Base-by-base conservation (phyloP, 2,797 vertebrate species). In the Bothrops alternatus region DNA sequence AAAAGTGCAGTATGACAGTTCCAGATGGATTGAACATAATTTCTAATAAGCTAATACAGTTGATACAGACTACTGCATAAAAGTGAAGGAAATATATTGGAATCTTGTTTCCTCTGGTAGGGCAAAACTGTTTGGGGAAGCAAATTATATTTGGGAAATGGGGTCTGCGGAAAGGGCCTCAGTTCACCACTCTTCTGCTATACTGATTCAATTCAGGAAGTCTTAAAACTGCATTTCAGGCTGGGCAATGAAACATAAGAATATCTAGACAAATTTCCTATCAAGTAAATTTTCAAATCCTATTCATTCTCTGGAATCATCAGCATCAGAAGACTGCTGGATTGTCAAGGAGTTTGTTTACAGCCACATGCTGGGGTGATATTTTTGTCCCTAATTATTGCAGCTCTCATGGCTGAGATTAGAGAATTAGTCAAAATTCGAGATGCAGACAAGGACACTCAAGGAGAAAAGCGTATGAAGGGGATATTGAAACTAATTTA, bases 391-490 rank as follows among this genome's bases (percentile, higher is more conserved):
- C 93, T 91, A 93, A 96, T 95, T 92, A 87, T 0, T 3, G 89
- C 82, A 55, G 92, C 55, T 91, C 94, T 85, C 93, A 93, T 0
- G 91, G 69, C 88, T 50, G 56, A 42, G 93, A 95, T 90, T 87
- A 94, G 63, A 93, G 93, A 93, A 93, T 94, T 87, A 93, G 58
- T 94, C 93, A 94, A 93, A 94, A 95, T 93, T 61, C 78, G 60
- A 93, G 90, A 86, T 55, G 90, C 93, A 93, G 94, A 94, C 94
- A 96, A 98, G 96, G 95, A 69, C 95, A n/a, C 93, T 93, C 94
- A 95, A 95, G 92, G 95, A 95, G 60, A 95, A 26, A 69, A 61
- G 82, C 28, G 47, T 88, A 93, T 92, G 86, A 90, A 94, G 93
- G 94, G 55, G 86, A 0, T 6, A 57, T 91, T 82, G 2, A 20